Evolutionary conservation across 2,797 vertebrate genomes (phyloP).

Genomic region (Gambelia wislizenii): DNA sequence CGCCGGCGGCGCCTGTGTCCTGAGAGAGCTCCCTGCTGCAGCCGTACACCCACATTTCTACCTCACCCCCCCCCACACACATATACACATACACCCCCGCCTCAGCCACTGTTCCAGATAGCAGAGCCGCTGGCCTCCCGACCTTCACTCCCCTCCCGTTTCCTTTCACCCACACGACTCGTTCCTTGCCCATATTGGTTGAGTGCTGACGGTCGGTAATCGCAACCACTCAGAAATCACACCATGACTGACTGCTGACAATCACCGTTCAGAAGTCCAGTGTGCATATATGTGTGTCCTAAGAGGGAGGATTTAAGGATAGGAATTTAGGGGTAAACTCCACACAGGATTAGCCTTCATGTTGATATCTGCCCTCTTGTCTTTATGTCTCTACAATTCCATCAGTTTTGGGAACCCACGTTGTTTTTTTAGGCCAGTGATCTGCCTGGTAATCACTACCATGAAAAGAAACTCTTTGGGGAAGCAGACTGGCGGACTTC

Average conservation of each 20-base stretch:
- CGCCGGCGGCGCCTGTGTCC: background rate
- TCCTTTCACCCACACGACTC: background rate
- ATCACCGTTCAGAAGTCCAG: background rate
- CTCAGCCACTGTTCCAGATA: background rate
- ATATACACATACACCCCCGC: background rate
- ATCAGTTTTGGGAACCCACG: background rate
- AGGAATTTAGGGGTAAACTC: background rate
- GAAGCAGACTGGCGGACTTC: background rate
- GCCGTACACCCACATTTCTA: slow-evolving; percentile 2
- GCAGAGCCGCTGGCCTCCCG: background rate
- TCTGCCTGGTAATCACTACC: too few species aligned
- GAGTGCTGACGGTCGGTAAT: too few species aligned
- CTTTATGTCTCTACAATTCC: background rate
- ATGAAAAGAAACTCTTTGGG: background rate
- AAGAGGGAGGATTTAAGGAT: background rate
- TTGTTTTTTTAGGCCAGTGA: background rate
- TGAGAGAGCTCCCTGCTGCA: slow-evolving; percentile 8
- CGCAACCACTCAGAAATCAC: background rate
- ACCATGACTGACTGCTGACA: too few species aligned
- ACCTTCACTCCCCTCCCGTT: too few species aligned
- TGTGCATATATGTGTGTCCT: background rate
- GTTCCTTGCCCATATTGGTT: too few species aligned
- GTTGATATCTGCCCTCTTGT: background rate
- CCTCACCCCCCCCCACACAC: too few species aligned
- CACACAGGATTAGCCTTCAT: background rate